Base-by-base conservation (phyloP, 2,888 invertebrate genomes). In the Empis livida region DNA sequence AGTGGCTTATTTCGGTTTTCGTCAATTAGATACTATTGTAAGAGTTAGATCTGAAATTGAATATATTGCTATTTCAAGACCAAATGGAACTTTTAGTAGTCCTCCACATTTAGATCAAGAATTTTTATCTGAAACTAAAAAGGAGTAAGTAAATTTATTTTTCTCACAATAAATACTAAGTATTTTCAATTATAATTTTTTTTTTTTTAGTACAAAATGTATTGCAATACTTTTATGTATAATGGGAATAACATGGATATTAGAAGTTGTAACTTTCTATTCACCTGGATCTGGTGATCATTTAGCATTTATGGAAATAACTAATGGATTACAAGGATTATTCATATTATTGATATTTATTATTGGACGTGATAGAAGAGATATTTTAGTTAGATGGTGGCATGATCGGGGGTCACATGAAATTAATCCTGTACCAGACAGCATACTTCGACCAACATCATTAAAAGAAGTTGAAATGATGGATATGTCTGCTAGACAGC, bases 241-340 rank as follows among this genome's bases (percentile, higher is more conserved):
- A 51, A 80, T 83, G 76, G 79, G 81, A 1, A 65, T 81, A 10
- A 80, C 80, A 44, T 84, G 84, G 84, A 71, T 77, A 30, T 72
- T 82, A 62, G 84, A 84, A 63, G 72, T 83, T 52, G 73, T 82
- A 0, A 81, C 82, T 0, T 82, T 44, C 44, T 68, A 69, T 63
- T 63, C 63, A 13, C 61, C 64, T 13, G 61, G 62, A 10, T 59
- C 57, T 5, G 58, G 58, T 45, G 57, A 58, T 48, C 59, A 57
- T n/a, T 78, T 81, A 73, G 74, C 78, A 1, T 71, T 80, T 16
- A 79, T 81, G 56, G 82, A 83, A 62, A 72, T 82, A 53, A 70
- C 82, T 54, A 83, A 82, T 60, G 79, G 80, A 1, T 65, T 82
- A 32, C 83, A 84, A 57, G 84, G 84, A 9, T 73, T 81, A 13